phyloP scores from a whole-genome alignment of 2,888 invertebrate species.

The Clepsis dumicolana region DNA sequence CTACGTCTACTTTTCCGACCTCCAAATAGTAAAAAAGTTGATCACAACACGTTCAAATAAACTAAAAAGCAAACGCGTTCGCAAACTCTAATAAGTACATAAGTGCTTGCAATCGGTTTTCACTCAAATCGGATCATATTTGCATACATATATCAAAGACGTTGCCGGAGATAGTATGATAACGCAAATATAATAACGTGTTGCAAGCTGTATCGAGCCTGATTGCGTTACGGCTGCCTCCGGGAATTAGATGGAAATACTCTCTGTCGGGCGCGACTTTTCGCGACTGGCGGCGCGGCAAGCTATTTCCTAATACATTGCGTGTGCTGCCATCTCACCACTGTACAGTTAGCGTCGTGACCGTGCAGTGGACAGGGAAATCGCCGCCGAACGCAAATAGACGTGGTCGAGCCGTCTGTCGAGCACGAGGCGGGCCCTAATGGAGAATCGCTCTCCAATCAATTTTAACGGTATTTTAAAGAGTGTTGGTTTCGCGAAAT shows the following conservation, averaged over 20 bases:
- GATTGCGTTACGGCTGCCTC: conserved; percentile 30
- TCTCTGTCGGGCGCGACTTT: neutral
- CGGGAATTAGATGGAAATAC: conserved; percentile 4
- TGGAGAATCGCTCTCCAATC: conserved; percentile 11
- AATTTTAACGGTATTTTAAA: conserved; percentile 11
- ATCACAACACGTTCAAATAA: too few relatives aligned
- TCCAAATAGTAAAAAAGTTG: too few relatives aligned
- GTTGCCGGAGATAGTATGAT: neutral
- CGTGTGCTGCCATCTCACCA: too few relatives aligned
- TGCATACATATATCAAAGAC: conserved; percentile 4
- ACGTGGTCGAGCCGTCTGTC: neutral
- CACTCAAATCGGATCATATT: conserved; percentile 4
- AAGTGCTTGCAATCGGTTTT: conserved; percentile 5
- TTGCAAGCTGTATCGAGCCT: conserved; percentile 37
- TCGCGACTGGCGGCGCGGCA: too few relatives aligned
- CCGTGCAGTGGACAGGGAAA: neutral
- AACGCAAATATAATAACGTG: conserved; percentile 34
- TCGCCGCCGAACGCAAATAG: neutral
- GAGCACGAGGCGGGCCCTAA: neutral
- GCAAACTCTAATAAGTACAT: neutral
- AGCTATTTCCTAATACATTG: too few relatives aligned
- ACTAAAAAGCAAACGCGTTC: neutral
- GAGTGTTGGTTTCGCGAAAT: conserved; percentile 13
- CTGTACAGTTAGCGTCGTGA: too few relatives aligned
- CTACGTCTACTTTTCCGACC: too few relatives aligned